Base-by-base conservation (phyloP, 2,113 vertebrate genomes). In the Hippoglossus stenolepis region DNA sequence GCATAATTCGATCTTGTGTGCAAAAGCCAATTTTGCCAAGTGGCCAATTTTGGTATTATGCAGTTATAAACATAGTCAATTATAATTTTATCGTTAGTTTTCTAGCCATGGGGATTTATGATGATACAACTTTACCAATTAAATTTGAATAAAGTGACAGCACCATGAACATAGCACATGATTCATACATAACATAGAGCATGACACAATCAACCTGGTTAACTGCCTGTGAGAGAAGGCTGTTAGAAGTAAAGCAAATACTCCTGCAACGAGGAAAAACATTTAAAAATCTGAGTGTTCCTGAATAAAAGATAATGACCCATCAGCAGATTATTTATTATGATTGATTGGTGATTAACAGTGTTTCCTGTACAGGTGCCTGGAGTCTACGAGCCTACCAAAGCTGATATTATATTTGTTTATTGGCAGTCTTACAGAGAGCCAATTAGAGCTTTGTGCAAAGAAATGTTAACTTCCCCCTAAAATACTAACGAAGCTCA, bases 401-500 rank as follows among this genome's bases (percentile, higher is more conserved):
- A 18, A 49, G 23, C 20, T 17, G 31, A 75, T 21, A n/a, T 18
- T 38, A 15, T 20, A 40, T 60, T 23, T 75, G 54, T 77, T 70
- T 56, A 28, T 24, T 31, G 60, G 61, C 54, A 70, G 61, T 61
- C 11, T 65, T 23, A 40, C 73, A 45, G 20, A 10, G 18, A 54
- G 51, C 51, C 20, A 54, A 54, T 54, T 54, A 54, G 20, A 9
- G 13, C 51, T 54, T 20, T n/a, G 51, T 54, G 24, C 64, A 75
- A 69, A 49, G n/a, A 10, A 21, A n/a, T 47, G 24, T 59, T 28
- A 9, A 59, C 57, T 59, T 28, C 24, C 20, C 28, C 23, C 35
- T 57, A 58, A 47, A 82, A 67, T 21, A 49, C n/a, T 26, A 59
- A 68, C 11, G 7, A 47, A 60, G n/a, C 62, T 68, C 24, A 40